Conservation (phyloP, 2,113 vertebrate species). For the Cebus imitator region DNA sequence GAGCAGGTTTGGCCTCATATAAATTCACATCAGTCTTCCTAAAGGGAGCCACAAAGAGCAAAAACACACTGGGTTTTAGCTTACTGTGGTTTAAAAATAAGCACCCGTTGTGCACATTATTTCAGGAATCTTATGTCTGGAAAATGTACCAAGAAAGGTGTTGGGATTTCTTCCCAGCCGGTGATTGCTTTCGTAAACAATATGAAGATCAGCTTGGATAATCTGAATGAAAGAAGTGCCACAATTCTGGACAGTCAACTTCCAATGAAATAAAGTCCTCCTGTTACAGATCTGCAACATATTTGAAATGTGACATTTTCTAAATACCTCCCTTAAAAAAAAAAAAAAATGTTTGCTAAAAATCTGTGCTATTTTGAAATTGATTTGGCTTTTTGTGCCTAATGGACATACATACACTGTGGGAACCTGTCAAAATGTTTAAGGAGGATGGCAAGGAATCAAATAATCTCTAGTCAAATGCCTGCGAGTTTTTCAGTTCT, state of each 20-base stretch:
- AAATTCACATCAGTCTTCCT: not conserved
- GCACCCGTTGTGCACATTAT: constrained; percentile 42
- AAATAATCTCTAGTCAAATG: constrained; percentile 47
- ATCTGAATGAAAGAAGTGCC: not conserved
- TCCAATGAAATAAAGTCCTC: not conserved
- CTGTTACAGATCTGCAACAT: constrained; percentile 28
- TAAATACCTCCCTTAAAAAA: constrained; percentile 61
- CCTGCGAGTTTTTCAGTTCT: constrained; percentile 46
- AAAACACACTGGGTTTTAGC: not conserved
- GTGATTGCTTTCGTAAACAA: constrained; percentile 99
- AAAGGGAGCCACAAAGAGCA: not conserved
- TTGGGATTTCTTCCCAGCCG: constrained; percentile 99
- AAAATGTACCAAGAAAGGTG: constrained; percentile 99
- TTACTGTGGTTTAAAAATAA: not conserved
- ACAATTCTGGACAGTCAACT: constrained; percentile 41
- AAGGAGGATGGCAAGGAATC: constrained; percentile 14
- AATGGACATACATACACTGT: constrained; percentile 8
- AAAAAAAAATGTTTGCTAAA: constrained; percentile 43
- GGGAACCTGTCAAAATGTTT: constrained; percentile 46
- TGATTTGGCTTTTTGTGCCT: constrained; percentile 66
- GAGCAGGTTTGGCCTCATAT: not conserved
- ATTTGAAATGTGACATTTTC: constrained; percentile 72
- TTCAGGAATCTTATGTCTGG: constrained; percentile 98
- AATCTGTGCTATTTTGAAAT: constrained; percentile 19
- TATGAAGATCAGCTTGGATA: constrained; percentile 97